These are phyloP conservation scores for Pimephales promelas DNA, from an alignment of 2,113 vertebrate species.

Conservation along the genomic window DNA sequence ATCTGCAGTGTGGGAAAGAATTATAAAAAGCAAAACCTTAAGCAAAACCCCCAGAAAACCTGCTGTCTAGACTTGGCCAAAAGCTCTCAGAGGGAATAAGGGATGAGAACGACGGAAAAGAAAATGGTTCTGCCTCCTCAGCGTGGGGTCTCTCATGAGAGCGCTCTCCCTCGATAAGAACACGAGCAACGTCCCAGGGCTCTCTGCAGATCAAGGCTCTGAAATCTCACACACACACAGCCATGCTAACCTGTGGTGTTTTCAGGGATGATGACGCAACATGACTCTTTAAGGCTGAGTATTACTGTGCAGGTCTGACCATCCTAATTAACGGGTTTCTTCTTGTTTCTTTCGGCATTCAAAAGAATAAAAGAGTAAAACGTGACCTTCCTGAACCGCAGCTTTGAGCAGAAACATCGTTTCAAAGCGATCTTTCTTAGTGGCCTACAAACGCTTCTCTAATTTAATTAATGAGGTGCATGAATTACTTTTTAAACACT, in stretches of 20 bases:
- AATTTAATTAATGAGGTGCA: slow-evolving; percentile 31
- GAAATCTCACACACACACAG: background rate
- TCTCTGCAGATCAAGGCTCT: background rate
- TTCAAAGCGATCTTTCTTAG: background rate
- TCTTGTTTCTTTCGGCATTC: background rate
- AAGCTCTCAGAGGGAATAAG: slow-evolving; percentile 26
- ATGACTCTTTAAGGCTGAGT: background rate
- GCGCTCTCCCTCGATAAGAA: background rate
- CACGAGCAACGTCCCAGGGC: background rate
- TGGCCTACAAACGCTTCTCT: slow-evolving; percentile 23
- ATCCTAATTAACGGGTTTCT: background rate
- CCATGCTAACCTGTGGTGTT: background rate
- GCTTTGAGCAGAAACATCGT: slow-evolving; percentile 1
- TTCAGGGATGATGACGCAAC: background rate
- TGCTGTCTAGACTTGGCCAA: background rate
- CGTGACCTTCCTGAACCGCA: background rate
- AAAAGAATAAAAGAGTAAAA: background rate
- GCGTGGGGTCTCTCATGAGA: slow-evolving; percentile 1
- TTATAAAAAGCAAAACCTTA: background rate
- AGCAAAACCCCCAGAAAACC: background rate
- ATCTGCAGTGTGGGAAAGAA: background rate
- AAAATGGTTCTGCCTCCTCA: background rate
- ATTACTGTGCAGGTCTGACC: background rate
- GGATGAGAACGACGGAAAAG: background rate
- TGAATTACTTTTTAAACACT: slow-evolving; percentile 28